These are phyloP conservation scores for Drosophila affinis DNA, from an alignment of 2,888 invertebrate genomes.

Conservation along the genomic window DNA sequence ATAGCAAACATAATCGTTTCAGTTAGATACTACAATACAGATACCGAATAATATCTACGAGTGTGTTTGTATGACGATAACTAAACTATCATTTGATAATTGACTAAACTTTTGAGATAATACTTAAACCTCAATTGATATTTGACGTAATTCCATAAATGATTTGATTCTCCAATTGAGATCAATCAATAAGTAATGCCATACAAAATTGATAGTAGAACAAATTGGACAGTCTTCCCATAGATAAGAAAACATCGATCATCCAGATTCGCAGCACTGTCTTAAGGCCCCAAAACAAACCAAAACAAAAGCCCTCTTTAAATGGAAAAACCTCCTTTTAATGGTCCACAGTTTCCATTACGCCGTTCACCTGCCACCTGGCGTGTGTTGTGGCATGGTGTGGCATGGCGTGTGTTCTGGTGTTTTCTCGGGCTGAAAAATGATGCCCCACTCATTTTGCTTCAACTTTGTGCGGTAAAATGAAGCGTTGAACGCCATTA, in stretches of 20 bases:
- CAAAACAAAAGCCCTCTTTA: not conserved
- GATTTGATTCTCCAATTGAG: not conserved
- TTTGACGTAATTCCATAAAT: not conserved
- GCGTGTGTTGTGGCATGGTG: not conserved
- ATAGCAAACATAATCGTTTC: not conserved
- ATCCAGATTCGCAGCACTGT: too few relatives aligned
- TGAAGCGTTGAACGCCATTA: conserved; percentile 55
- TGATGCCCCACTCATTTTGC: conserved; percentile 36
- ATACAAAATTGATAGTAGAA: too few relatives aligned
- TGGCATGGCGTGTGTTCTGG: too few relatives aligned
- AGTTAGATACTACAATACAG: not conserved
- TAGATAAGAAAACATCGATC: not conserved
- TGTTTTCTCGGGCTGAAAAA: conserved; percentile 5
- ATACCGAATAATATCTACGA: not conserved
- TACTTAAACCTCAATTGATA: not conserved
- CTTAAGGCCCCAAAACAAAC: not conserved
- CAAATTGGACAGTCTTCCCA: not conserved
- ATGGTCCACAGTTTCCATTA: not conserved
- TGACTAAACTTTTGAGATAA: not conserved
- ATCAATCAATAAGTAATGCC: not conserved
- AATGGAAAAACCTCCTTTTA: not conserved
- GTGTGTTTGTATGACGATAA: too few relatives aligned
- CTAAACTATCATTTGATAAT: not conserved
- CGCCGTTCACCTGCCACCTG: not conserved
- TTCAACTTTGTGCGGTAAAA: conserved; percentile 40